Percentiles rank a stretch among this genome's conserved stretches.
Evolutionary conservation across 2,797 vertebrate genomes (phyloP).

Genomic region (Etheostoma nigrum): DNA sequence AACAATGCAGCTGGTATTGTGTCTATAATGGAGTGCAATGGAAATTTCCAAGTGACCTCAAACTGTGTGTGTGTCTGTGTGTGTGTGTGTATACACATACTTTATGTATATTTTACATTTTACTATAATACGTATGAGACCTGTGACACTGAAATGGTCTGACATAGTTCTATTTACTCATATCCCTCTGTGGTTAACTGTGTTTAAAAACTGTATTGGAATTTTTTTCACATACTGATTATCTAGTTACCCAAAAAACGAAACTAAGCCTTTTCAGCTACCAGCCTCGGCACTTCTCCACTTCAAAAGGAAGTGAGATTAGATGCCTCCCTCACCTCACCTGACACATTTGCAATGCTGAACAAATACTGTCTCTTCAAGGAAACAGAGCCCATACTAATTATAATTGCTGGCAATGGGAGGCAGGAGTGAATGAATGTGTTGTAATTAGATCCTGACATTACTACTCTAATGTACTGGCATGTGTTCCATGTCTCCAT

Average conservation of each 20-base stretch:
- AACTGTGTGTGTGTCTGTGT: no score
- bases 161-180: constrained; percentile 14
- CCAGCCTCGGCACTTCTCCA: constrained; percentile 50
- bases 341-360: constrained; percentile 60
- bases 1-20: no score
- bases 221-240: constrained; percentile 19
- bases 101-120: constrained; percentile 6
- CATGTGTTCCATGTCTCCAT: neutral
- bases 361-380: constrained; percentile 53
- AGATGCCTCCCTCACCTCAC: constrained; percentile 62
- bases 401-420: constrained; percentile 1
- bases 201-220: constrained; percentile 20
- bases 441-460: neutral
- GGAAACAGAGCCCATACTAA: constrained; percentile 21
- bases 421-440: neutral
- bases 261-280: constrained; percentile 56
- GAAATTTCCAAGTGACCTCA: no score
- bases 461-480: neutral
- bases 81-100: no score
- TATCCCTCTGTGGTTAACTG: neutral
- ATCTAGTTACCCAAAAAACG: constrained; percentile 48
- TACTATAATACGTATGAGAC: neutral
- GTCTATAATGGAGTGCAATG: no score
- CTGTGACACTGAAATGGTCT: neutral
- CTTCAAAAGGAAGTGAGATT: constrained; percentile 83